phyloP scores from a whole-genome alignment of 1,140 invertebrate genomes.

The Euglossa dilemma region DNA sequence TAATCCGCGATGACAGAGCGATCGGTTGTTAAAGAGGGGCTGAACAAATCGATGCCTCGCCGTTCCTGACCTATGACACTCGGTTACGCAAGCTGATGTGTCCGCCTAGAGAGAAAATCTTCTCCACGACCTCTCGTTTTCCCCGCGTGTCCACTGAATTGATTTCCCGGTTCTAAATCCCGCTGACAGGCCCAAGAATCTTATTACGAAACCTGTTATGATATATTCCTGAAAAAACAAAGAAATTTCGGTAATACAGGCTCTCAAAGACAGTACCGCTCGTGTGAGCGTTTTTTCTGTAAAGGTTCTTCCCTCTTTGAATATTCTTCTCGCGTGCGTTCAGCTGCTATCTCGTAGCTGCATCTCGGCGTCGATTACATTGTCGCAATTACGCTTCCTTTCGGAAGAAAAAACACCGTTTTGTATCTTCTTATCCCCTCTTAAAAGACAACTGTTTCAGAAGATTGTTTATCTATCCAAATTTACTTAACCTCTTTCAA shows the following conservation, averaged over 20 bases:
- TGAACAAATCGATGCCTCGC: constrained; percentile 45
- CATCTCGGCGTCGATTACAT: constrained; percentile 25
- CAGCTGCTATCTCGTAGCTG: constrained; percentile 8
- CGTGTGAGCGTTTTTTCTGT: background rate
- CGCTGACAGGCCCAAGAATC: background rate
- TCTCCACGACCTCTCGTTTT: background rate
- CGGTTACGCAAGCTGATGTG: constrained; percentile 17
- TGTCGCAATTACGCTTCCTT: constrained; percentile 28
- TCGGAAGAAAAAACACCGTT: constrained; percentile 20
- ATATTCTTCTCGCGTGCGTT: constrained; percentile 16
- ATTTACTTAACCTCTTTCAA: background rate
- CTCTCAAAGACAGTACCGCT: background rate
- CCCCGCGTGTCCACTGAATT: background rate
- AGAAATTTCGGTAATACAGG: background rate
- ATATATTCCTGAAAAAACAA: background rate
- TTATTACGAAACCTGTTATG: background rate
- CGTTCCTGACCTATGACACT: constrained; percentile 44
- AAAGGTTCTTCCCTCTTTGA: background rate
- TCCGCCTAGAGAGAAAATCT: background rate
- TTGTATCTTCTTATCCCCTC: constrained; percentile 7
- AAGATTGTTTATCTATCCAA: background rate
- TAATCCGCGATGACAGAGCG: background rate
- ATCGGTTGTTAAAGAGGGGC: background rate
- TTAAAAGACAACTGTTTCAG: too few species aligned
- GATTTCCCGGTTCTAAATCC: background rate